Conservation (phyloP, 2,888 invertebrate genomes). For the Mythimna pallens region DNA sequence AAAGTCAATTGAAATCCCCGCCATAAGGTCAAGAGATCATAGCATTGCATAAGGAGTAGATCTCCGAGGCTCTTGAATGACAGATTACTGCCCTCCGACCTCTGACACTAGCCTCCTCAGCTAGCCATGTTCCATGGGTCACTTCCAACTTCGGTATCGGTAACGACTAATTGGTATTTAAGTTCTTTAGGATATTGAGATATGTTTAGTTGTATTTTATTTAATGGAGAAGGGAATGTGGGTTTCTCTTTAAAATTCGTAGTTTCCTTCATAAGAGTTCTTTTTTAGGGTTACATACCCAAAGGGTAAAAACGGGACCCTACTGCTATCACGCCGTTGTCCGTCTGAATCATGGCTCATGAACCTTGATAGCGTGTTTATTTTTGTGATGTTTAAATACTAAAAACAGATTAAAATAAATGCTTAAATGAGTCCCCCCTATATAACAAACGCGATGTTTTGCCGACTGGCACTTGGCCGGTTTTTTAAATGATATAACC, state of each 20-base stretch:
- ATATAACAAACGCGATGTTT: no score
- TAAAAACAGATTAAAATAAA: no score
- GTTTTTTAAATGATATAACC: no score
- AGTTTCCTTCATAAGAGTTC: background rate
- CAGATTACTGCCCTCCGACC: slow-evolving; percentile 40
- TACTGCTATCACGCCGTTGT: no score
- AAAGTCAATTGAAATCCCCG: slow-evolving; percentile 30
- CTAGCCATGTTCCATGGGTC: slow-evolving; percentile 20
- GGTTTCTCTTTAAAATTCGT: background rate
- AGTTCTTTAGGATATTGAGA: background rate
- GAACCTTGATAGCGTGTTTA: no score
- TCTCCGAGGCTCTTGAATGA: slow-evolving; percentile 47
- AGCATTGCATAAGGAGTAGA: slow-evolving; percentile 35
- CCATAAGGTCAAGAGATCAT: slow-evolving; percentile 42
- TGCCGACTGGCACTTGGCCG: no score
- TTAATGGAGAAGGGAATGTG: background rate
- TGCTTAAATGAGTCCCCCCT: no score
- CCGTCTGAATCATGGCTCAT: no score
- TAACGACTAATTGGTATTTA: slow-evolving; percentile 27
- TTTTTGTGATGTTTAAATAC: no score
- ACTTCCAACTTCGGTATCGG: slow-evolving; percentile 19
- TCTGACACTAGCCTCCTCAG: slow-evolving; percentile 16
- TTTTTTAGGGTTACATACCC: no score
- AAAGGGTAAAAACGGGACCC: no score
- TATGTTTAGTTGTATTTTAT: slow-evolving; percentile 2